phyloP scores from a whole-genome alignment of 2,113 vertebrate species.

The Xyliphius kryptos region DNA sequence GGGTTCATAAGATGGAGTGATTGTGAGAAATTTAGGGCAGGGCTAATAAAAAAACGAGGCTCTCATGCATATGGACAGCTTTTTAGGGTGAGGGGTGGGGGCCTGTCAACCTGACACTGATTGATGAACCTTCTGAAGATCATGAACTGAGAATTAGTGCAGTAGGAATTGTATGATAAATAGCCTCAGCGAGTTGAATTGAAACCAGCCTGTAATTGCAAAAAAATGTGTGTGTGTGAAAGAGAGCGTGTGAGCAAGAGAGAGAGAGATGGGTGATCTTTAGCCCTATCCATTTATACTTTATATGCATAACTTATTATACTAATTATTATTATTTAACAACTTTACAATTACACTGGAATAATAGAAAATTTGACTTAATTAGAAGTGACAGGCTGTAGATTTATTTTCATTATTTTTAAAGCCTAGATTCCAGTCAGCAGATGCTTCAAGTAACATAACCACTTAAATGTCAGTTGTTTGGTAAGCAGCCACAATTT shows the following conservation, averaged over 20 bases:
- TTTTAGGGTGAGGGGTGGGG: conserved; percentile 36
- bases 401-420: no score
- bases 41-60: conserved; percentile 72
- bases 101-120: conserved; percentile 84
- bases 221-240: conserved; percentile 31
- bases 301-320: neutral
- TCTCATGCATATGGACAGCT: conserved; percentile 73
- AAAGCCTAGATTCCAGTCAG: no score
- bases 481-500: no score
- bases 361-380: neutral
- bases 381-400: neutral
- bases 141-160: conserved; percentile 78
- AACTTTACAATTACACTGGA: neutral
- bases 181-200: conserved; percentile 54
- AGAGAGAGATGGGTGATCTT: conserved; percentile 10
- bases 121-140: conserved; percentile 77
- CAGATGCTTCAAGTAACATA: no score
- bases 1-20: conserved; percentile 79
- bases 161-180: conserved; percentile 78
- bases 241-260: neutral
- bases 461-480: no score
- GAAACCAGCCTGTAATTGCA: conserved; percentile 24
- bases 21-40: conserved; percentile 84
- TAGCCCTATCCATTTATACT: neutral
- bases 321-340: neutral